These are phyloP conservation scores for Caenorhabditis afra DNA, from an alignment of 2,888 invertebrate species.

Conservation along the genomic window DNA sequence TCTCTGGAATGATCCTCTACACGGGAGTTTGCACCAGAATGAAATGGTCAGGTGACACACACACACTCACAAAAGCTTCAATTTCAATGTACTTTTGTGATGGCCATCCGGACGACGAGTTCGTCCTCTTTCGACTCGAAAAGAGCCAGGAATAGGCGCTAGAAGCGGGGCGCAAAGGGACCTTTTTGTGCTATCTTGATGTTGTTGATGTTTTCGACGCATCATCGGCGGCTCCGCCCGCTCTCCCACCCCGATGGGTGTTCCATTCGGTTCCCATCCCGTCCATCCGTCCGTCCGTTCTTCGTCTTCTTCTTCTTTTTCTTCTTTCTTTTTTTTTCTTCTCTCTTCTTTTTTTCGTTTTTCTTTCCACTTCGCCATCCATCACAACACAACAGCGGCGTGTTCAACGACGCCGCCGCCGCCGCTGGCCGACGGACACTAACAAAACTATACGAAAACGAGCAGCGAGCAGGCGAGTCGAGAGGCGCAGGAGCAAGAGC, in stretches of 20 bases:
- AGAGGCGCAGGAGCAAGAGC: neutral
- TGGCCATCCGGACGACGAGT: slow-evolving; percentile 10
- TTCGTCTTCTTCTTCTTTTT: slow-evolving; percentile 18
- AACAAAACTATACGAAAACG: slow-evolving; percentile 64
- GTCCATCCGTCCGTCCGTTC: slow-evolving; percentile 20
- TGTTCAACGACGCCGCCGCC: slow-evolving; percentile 55
- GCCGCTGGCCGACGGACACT: slow-evolving; percentile 57
- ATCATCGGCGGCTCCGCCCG: slow-evolving; percentile 41
- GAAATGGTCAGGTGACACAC: slow-evolving; percentile 18
- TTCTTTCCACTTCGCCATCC: slow-evolving; percentile 51
- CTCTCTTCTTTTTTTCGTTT: slow-evolving; percentile 38
- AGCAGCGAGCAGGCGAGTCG: slow-evolving; percentile 25
- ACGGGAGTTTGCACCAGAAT: neutral
- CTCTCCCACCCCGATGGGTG: slow-evolving; percentile 35
- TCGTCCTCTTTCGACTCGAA: neutral
- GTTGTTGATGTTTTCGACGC: slow-evolving; percentile 57
- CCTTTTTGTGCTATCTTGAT: slow-evolving; percentile 50
- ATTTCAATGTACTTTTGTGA: slow-evolving; percentile 36
- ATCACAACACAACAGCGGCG: slow-evolving; percentile 55
- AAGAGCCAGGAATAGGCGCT: neutral
- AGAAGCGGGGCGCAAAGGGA: slow-evolving; percentile 32
- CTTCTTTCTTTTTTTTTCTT: slow-evolving; percentile 17
- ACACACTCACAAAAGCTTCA: slow-evolving; percentile 20
- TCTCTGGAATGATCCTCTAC: too few relatives aligned
- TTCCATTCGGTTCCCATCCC: slow-evolving; percentile 55